phyloP scores from a whole-genome alignment of 2,797 vertebrate species.

The Bothrops alternatus region DNA sequence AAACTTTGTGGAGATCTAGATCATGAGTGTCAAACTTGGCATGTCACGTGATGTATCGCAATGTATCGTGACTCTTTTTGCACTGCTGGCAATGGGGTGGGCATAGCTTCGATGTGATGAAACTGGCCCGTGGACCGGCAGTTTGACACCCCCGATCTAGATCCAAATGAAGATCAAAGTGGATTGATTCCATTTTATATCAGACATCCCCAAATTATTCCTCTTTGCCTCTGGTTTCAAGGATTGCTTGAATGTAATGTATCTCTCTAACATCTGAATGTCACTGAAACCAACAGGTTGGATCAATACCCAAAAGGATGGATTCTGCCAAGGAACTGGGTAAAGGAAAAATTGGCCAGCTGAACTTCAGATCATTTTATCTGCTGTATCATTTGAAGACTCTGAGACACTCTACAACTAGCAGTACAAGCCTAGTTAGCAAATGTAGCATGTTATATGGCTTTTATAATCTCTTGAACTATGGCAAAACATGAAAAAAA shows the following conservation, averaged over 20 bases:
- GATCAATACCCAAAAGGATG: not conserved
- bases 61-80: no score
- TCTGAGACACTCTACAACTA: not conserved
- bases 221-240: not conserved
- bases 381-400: not conserved
- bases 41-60: no score
- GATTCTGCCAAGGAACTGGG: not conserved
- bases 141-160: not conserved
- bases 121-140: no score
- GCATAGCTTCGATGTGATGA: no score
- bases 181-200: not conserved
- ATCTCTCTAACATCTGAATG: not conserved
- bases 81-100: no score
- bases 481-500: not conserved
- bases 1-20: not conserved
- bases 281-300: not conserved
- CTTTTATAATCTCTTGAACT: not conserved
- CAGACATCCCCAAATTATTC: not conserved
- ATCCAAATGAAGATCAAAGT: not conserved
- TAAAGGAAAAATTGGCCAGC: not conserved
- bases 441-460: not conserved
- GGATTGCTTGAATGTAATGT: not conserved
- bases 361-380: not conserved
- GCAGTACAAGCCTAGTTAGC: not conserved
- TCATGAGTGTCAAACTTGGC: not conserved